Evolutionary conservation across 2,888 invertebrate species (phyloP).

Genomic region (Alsophila aescularia): DNA sequence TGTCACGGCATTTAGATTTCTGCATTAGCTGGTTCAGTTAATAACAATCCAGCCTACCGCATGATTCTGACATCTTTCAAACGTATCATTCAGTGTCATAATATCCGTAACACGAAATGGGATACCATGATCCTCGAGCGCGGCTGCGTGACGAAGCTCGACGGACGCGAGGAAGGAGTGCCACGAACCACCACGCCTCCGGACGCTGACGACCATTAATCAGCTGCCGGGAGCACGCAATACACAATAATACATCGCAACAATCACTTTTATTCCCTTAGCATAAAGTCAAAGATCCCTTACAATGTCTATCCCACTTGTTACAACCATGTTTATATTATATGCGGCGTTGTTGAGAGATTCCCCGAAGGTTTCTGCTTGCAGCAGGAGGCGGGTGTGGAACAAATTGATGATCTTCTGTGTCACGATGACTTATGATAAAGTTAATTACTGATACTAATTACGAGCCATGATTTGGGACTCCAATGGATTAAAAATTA

Average conservation of each 20-base stretch:
- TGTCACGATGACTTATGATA: slow-evolving; percentile 25
- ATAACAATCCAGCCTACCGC: background rate
- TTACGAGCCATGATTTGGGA: background rate
- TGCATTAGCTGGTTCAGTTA: background rate
- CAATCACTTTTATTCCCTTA: background rate
- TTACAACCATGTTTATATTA: background rate
- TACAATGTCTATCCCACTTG: background rate
- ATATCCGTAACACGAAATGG: slow-evolving; percentile 12
- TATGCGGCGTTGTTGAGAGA: background rate
- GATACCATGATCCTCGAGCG: slow-evolving; percentile 28
- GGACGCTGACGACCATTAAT: slow-evolving; percentile 46
- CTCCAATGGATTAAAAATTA: background rate
- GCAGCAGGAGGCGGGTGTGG: slow-evolving; percentile 25
- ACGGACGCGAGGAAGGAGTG: slow-evolving; percentile 9
- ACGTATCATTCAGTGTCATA: slow-evolving; percentile 8
- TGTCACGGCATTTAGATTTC: no score
- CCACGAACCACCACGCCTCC: slow-evolving; percentile 26
- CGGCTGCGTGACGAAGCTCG: slow-evolving; percentile 2
- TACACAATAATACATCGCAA: slow-evolving; percentile 1
- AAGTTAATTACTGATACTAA: slow-evolving; percentile 7
- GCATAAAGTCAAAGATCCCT: background rate
- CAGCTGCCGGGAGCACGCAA: slow-evolving; percentile 45
- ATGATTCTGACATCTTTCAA: background rate
- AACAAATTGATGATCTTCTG: slow-evolving; percentile 32
- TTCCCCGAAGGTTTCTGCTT: slow-evolving; percentile 5